Base-by-base conservation (phyloP, 2,888 invertebrate species). In the Hyposoter didymator region DNA sequence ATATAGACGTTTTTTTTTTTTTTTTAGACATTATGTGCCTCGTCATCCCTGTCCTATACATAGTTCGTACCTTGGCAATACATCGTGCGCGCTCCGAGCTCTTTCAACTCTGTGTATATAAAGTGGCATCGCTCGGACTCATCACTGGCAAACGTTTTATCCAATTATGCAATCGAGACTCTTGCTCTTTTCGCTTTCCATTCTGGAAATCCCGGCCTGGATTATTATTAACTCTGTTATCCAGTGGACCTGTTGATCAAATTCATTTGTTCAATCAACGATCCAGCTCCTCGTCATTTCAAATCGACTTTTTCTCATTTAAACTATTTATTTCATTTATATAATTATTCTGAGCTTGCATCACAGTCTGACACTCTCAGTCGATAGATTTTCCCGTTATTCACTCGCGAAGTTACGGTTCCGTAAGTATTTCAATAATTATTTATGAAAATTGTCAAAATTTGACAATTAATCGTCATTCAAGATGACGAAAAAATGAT, bases 11-110 rank as follows among this genome's bases (percentile, higher is more conserved):
- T 43, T 19, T 32, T 73, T 45, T 22, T 32, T 79, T 66, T 12
- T 70, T 39, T 59, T 39, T 66, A n/a, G 62, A 52, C 49, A 45
- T 55, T 49, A 69, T 19, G 52, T 52, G 64, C 69, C 7, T 35
- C 49, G 69, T 79, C 75, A 64, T 59, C 32, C 7, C 22, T 43
- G 43, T 62, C 22, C 14, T 22, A n/a, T 62, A 73, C 59, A 84
- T 70, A 78, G 80, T 76, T 81, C 81, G 76, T 82, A 85, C 82
- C 85, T 85, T 79, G 85, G 82, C 84, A 72, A 73, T 66, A 59
- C 45, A 75, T 78, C 80, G 75, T 47, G 64, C 0, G 66, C 62
- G 32, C 45, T 14, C 45, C 12, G 62, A 75, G 78, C 45, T 85
- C 69, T 69, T 79, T 80, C 39, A 35, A 64, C 64, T 32, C 28